Conservation (phyloP, 2,113 vertebrate genomes). For the Mustela nigripes region DNA sequence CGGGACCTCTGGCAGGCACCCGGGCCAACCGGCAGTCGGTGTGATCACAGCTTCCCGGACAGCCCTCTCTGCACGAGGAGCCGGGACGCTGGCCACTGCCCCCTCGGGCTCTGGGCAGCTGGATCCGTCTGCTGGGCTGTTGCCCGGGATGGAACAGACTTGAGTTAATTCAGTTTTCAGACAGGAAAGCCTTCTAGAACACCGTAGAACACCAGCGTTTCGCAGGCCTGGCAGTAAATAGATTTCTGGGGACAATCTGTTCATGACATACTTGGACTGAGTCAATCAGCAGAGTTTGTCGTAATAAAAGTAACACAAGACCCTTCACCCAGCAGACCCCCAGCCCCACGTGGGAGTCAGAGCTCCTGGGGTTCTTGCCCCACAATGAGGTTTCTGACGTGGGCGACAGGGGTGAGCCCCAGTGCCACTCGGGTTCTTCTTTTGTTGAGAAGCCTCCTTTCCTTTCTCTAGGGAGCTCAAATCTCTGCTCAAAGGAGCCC, state of each 20-base stretch:
- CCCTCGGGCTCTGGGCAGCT: background rate
- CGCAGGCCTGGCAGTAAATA: background rate
- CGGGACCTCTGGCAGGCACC: fast-evolving
- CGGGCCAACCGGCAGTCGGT: fast-evolving
- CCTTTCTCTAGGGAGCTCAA: background rate
- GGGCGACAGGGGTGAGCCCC: fast-evolving
- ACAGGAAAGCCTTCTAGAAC: background rate
- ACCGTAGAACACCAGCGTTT: background rate
- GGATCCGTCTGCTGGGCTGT: background rate
- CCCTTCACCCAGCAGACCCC: background rate
- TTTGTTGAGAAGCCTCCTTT: fast-evolving
- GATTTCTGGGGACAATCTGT: background rate
- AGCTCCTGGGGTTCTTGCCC: background rate
- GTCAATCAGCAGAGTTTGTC: background rate
- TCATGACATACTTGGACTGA: too few relatives aligned
- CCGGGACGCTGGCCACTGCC: fast-evolving
- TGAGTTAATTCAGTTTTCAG: background rate
- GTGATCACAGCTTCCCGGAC: background rate
- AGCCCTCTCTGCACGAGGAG: fast-evolving
- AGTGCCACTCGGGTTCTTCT: background rate
- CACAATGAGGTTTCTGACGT: background rate
- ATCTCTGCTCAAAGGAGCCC: background rate
- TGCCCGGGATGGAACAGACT: background rate
- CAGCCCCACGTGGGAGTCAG: too few relatives aligned
- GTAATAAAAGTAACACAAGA: background rate